These are phyloP conservation scores for Galemys pyrenaicus DNA, from an alignment of 2,113 vertebrate genomes.

Conservation along the genomic window DNA sequence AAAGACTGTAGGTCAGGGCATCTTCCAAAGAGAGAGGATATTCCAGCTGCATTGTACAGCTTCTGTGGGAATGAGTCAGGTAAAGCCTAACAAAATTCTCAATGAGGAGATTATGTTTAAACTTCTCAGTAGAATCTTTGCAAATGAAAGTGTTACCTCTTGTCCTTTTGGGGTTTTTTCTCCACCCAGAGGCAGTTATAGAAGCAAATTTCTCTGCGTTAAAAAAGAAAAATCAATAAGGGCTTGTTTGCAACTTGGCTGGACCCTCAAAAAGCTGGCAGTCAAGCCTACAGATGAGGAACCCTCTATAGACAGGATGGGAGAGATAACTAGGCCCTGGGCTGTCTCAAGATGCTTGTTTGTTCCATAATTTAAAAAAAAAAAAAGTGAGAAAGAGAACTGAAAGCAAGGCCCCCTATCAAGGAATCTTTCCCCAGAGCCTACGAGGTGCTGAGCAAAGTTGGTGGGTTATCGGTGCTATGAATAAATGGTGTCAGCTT, in stretches of 20 bases:
- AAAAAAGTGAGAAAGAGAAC: neutral
- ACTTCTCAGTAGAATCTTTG: slow-evolving; percentile 20
- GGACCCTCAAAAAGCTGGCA: neutral
- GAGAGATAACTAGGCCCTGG: neutral
- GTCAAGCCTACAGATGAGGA: neutral
- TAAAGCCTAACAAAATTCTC: slow-evolving; percentile 41
- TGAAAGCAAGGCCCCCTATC: neutral
- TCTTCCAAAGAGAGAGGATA: neutral
- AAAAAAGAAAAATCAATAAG: neutral
- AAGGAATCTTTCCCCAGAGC: slow-evolving; percentile 38
- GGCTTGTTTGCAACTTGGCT: slow-evolving; percentile 28
- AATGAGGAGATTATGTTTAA: slow-evolving; percentile 50
- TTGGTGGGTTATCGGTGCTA: slow-evolving; percentile 60
- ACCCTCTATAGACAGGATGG: neutral
- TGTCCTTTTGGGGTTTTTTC: neutral
- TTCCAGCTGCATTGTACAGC: neutral
- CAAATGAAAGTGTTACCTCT: neutral
- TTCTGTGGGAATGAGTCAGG: neutral
- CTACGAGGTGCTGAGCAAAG: slow-evolving; percentile 22
- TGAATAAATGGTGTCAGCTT: slow-evolving; percentile 56
- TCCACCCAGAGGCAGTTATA: slow-evolving; percentile 56
- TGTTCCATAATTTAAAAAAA: neutral
- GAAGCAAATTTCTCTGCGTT: slow-evolving; percentile 35
- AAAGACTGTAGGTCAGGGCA: neutral
- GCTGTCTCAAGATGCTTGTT: slow-evolving; percentile 10